Evolutionary conservation across 2,113 vertebrate species (phyloP), one percentile per base, ranked within the genome.

Genomic region (Ammodytes dubius): DNA sequence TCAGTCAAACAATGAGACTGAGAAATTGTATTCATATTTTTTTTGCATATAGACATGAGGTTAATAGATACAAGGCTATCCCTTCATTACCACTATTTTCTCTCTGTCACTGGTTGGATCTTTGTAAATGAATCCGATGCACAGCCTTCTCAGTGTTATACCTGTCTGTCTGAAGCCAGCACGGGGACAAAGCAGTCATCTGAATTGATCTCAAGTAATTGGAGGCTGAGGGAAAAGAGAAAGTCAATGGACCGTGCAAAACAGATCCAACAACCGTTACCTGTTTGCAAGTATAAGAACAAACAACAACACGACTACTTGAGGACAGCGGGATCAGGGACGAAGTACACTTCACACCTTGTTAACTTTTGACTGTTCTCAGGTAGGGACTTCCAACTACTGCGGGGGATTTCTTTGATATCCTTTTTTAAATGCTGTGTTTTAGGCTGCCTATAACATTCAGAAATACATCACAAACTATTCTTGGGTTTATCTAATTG

Each of bases 151-250:
- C 52, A 53, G 69, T 72, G 53, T 79, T 73, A 75, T 65, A 65
- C 27, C 54, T 74, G 78, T 71, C 47, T 46, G 69, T 69, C 68
- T 89, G 66, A 81, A 77, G 69, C 10, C 70, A 54, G 19, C 35
- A 74, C 82, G 70, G 84, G 70, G 74, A 84, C 90, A 77, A 88
- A 53, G 81, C 93, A 93, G 85, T 94, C 91, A 93, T 87, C 91
- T 92, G 93, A 65, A 93, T 84, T 94, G 93, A 93, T 94, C 88
- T 85, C 82, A 81, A 82, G 83, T 95, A 94, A 95, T 94, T 94
- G 93, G 92, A 86, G 71, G 83, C 86, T 68, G 84, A 81, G 87
- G 84, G 73, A 87, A 83, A 77, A 84, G 68, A 84, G 27, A 27
- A 27, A 90, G 80, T 88, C 92, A 91, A 70, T 92, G 92, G 85